Percentiles rank a stretch among this genome's conserved stretches.
Evolutionary conservation across 1,140 invertebrate genomes (phyloP).

Genomic region (Teleogryllus occipitalis): DNA sequence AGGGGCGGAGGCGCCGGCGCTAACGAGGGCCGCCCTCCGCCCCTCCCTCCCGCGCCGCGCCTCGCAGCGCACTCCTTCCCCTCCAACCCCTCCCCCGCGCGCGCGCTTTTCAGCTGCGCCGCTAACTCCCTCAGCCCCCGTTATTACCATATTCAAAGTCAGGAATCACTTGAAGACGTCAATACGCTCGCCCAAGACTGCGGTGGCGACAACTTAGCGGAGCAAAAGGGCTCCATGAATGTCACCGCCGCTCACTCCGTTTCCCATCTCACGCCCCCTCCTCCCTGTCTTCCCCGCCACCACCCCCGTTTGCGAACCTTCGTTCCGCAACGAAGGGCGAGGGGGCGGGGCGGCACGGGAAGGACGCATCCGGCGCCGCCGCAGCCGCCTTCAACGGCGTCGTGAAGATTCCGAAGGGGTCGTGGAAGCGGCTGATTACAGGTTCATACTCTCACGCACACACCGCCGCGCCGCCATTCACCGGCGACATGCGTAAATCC

Average conservation of each 20-base stretch:
- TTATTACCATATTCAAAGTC: conserved; percentile 5
- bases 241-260: not conserved
- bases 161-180: not conserved
- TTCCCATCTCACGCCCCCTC: not conserved
- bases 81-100: too few relatives aligned
- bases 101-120: too few relatives aligned
- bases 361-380: too few relatives aligned
- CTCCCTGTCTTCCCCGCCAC: too few relatives aligned
- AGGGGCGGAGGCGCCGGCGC: too few relatives aligned
- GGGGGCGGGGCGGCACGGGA: too few relatives aligned
- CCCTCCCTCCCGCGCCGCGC: too few relatives aligned
- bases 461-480: too few relatives aligned
- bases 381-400: not conserved
- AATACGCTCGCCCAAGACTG: not conserved
- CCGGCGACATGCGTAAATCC: too few relatives aligned
- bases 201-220: not conserved
- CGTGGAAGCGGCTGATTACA: too few relatives aligned
- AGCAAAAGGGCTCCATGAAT: not conserved
- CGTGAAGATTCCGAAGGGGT: not conserved
- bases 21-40: not conserved
- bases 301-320: not conserved
- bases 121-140: not conserved
- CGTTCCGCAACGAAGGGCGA: too few relatives aligned
- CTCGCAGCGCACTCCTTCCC: not conserved
- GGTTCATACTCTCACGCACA: too few relatives aligned